phyloP scores from a whole-genome alignment of 2,797 vertebrate genomes.

The Ctenosaura bakeri region DNA sequence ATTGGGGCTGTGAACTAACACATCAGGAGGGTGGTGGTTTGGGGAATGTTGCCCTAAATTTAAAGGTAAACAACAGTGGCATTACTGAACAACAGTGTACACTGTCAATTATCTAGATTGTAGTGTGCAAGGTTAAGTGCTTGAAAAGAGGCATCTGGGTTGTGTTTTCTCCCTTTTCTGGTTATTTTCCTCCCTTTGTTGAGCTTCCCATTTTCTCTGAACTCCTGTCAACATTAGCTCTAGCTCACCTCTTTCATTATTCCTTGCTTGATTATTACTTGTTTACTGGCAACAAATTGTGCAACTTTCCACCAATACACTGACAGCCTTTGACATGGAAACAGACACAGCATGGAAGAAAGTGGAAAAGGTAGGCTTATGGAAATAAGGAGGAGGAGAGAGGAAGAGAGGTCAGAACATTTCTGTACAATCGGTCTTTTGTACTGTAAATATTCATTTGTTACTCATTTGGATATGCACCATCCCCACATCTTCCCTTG shows the following conservation, averaged over 20 bases:
- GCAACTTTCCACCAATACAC: background rate
- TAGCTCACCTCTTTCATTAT: background rate
- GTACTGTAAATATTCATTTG: conserved; percentile 3
- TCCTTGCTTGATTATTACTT: background rate
- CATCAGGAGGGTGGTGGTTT: background rate
- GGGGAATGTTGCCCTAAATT: background rate
- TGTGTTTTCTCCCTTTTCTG: background rate
- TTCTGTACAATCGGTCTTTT: background rate
- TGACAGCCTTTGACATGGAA: background rate
- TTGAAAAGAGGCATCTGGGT: background rate
- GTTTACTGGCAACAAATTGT: conserved; percentile 16
- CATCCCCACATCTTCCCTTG: background rate
- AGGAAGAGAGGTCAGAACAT: background rate
- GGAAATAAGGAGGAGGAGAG: conserved; percentile 14
- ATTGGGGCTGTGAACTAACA: no score
- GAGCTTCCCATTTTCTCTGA: background rate
- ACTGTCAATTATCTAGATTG: background rate
- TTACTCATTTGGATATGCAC: conserved; percentile 5
- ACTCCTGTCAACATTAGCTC: conserved; percentile 9
- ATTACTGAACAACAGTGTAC: background rate
- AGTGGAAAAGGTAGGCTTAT: conserved; percentile 8
- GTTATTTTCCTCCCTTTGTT: background rate
- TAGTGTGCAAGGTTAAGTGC: background rate
- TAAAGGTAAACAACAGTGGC: background rate
- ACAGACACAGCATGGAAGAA: background rate